Base-by-base conservation (phyloP, 2,113 vertebrate genomes). In the Sisor rabdophorus region DNA sequence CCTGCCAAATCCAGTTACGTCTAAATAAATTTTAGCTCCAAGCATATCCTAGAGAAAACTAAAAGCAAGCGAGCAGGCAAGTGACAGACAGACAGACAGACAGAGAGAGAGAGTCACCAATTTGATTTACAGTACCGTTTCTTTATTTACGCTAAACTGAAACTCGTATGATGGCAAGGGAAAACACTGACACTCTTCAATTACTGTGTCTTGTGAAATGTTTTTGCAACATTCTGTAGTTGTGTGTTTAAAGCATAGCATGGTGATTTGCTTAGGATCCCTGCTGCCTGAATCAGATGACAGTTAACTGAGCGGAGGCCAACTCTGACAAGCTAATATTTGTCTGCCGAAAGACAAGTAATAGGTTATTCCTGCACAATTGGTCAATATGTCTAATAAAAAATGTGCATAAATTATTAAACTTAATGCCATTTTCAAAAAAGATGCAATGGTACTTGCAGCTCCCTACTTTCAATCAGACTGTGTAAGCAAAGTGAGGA, bases 161-260 rank as follows among this genome's bases (percentile, higher is more conserved):
- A 56, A 71, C 56, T 26, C 48, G 44, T 36, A 76, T 48, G 68
- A 75, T n/a, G 47, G 40, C 17, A 59, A 58, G 19, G 40, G 24
- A 63, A 78, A 59, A 75, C 30, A 64, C 52, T 19, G 58, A 50
- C 65, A 26, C 50, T 64, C 54, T 53, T 30, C 17, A 54, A 71
- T 75, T 76, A 78, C 68, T 75, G 26, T 52, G 56, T 67, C 44
- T 48, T 55, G 26, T 75, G 73, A 36, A 77, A 81, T 61, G 69
- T 9, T 44, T 44, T 44, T 13, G 10, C 3, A 30, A 59, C n/a
- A 72, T 71, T 56, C 32, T 74, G 30, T 52, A 53, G 32, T 64
- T 67, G 15, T 77, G 32, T 73, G 32, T 58, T 80, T 64, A 70
- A 69, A 75, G 28, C 67, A n/a, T 76, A 55, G 20, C 65, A 72